phyloP scores from a whole-genome alignment of 1,140 invertebrate genomes.

The Scylla paramamosain region DNA sequence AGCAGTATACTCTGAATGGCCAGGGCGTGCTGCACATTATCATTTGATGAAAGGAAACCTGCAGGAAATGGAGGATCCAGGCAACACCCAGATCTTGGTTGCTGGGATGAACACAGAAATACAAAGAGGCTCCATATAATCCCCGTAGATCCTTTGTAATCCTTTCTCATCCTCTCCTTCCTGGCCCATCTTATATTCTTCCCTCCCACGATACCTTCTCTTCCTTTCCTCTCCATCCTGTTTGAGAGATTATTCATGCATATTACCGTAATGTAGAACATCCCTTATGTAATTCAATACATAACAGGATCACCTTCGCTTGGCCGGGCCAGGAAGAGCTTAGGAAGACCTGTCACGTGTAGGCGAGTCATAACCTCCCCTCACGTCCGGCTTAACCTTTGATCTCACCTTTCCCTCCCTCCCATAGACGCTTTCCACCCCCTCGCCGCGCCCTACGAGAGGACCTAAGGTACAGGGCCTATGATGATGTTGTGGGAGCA shows the following conservation, averaged over 20 bases:
- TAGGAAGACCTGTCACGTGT: constrained; percentile 14
- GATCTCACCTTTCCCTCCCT: constrained; percentile 29
- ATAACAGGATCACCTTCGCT: constrained; percentile 46
- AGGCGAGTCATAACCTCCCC: neutral
- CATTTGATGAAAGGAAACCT: neutral
- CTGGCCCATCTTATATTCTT: neutral
- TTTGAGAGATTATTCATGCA: neutral
- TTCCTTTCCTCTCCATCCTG: neutral
- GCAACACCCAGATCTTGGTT: neutral
- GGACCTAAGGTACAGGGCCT: neutral
- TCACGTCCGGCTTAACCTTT: constrained; percentile 43
- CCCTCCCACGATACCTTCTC: neutral
- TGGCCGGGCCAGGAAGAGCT: neutral
- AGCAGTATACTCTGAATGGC: neutral
- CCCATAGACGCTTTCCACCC: neutral
- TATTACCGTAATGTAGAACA: constrained; percentile 35
- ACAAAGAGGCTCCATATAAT: neutral
- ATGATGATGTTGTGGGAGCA: neutral
- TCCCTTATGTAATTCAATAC: constrained; percentile 40
- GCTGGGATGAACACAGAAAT: neutral
- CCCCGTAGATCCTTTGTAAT: neutral
- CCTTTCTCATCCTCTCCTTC: neutral
- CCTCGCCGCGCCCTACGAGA: neutral
- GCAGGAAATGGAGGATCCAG: neutral
- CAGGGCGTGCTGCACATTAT: too few species aligned